These are phyloP conservation scores for Cotesia congregata DNA, from an alignment of 2,888 invertebrate genomes.

Conservation along the genomic window DNA sequence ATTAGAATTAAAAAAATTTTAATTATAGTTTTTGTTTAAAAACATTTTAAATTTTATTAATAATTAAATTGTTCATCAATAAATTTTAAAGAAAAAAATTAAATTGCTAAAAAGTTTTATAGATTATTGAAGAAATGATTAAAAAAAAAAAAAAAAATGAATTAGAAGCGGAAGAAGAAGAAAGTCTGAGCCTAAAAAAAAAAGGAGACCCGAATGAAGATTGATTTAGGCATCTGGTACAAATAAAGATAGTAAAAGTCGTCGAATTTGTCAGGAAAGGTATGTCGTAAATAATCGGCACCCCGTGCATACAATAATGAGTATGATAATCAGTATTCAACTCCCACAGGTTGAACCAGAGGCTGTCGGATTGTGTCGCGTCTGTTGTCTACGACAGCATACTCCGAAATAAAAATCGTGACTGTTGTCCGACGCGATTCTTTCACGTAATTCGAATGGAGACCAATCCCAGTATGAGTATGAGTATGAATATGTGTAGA, in stretches of 20 bases:
- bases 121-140: no score
- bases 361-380: not conserved
- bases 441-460: constrained; percentile 65
- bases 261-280: constrained; percentile 23
- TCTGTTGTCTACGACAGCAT: constrained; percentile 40
- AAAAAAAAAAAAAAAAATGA: no score
- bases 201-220: no score
- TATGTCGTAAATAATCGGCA: constrained; percentile 51
- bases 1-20: no score
- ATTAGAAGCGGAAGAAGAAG: not conserved
- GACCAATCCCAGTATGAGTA: constrained; percentile 58
- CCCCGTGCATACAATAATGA: constrained; percentile 47
- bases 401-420: constrained; percentile 60
- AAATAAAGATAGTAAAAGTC: not conserved
- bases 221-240: no score
- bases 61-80: no score
- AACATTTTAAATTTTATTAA: no score
- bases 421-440: constrained; percentile 58
- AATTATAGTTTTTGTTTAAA: no score
- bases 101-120: no score
- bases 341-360: constrained; percentile 38
- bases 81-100: no score
- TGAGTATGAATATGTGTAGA: not conserved
- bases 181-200: not conserved
- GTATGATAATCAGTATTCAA: constrained; percentile 59